Base-by-base conservation (phyloP, 2,797 vertebrate genomes). In the Crax fasciolata region DNA sequence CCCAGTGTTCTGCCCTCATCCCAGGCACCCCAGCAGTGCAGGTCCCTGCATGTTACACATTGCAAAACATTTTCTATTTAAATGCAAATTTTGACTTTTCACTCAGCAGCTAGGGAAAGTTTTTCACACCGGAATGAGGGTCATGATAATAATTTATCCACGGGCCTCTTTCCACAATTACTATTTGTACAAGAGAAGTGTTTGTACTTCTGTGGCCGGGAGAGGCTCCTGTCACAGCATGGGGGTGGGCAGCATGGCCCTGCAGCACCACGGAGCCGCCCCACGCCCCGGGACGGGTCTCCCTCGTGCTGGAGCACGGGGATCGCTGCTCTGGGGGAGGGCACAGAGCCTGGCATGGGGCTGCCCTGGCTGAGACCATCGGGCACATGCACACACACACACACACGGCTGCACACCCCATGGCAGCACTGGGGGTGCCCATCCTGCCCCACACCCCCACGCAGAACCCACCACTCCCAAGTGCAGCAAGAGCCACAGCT, bases 1-100 rank as follows among this genome's bases (percentile, higher is more conserved):
- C 0, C 65, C 10, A 23, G 70, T n/a, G 70, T 48, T 74, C 7
- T 12, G 70, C 23, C 80, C 57, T 7, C 1, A 4, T 66, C 43
- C 68, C 54, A 9, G 82, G 59, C 65, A 70, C 84, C 75, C 73
- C 38, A 2, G 54, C 70, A 4, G 21, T 82, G 63, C 51, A 4
- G 3, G 3, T 55, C 90, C 85, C n/a, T 6, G 82, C 38, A 74
- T 95, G 86, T 79, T 78, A 88, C 91, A 84, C 9, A 0, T 90
- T 27, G 68, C 92, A 65, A 13, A 96, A 92, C 49, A 9, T 92
- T 97, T 97, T 97, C 98, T 82, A 98, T 98, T 98, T 98, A 98
- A 98, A 98, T 98, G 98, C 98, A 98, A 98, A 98, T 98, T 97
- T 97, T 98, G 98, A 98, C 98, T 98, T 98, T 98, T 98, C 95